These are phyloP conservation scores for Clarias magur DNA, from an alignment of 2,113 vertebrate species.

Conservation along the genomic window DNA sequence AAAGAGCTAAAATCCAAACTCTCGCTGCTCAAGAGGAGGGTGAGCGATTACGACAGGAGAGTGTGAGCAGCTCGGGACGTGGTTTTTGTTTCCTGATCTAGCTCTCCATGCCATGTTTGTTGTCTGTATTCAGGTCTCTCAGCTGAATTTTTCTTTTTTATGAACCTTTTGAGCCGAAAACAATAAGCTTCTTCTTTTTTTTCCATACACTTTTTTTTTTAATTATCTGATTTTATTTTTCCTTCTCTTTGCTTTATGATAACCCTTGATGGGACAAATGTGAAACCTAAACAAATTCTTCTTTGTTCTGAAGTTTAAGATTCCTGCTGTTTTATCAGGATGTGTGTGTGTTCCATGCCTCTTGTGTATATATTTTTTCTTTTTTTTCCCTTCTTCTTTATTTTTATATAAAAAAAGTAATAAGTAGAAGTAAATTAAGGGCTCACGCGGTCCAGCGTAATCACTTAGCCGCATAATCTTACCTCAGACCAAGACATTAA, in stretches of 20 bases:
- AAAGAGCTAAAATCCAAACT: constrained; percentile 81
- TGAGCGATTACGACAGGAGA: constrained; percentile 81
- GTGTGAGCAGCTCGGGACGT: constrained; percentile 52
- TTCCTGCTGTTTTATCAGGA: not conserved
- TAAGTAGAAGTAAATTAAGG: not conserved
- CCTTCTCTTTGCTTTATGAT: not conserved
- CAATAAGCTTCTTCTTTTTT: not conserved
- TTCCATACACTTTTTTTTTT: not conserved
- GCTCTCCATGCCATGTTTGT: not conserved
- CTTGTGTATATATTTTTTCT: not conserved
- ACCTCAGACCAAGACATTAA: not conserved
- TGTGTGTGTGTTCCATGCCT: not conserved
- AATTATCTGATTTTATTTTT: not conserved
- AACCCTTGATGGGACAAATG: constrained; percentile 11
- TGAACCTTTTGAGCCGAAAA: not conserved
- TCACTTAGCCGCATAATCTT: not conserved
- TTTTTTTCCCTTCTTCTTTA: not conserved
- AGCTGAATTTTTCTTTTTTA: not conserved
- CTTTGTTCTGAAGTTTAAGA: not conserved
- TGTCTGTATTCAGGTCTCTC: not conserved
- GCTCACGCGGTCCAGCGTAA: not conserved
- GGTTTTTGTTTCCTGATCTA: not conserved
- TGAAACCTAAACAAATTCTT: not conserved
- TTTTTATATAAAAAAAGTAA: too few species aligned
- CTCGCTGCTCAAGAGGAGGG: constrained; percentile 84